Evolutionary conservation across 2,888 invertebrate genomes (phyloP), one percentile per base, ranked within the genome.

Genomic region (Drosophila ustulata): DNA sequence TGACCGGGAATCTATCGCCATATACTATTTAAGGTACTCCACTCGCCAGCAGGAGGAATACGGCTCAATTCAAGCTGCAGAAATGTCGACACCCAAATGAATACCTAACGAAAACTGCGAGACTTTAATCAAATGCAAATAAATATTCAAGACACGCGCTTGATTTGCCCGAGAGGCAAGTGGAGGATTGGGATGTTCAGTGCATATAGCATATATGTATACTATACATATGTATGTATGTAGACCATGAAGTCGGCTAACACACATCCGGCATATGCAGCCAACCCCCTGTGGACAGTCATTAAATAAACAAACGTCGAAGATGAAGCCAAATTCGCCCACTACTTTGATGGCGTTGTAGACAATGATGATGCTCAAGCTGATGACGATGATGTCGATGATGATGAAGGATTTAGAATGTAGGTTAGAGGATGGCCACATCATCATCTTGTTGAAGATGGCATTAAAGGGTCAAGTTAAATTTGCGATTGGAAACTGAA

Each of bases 61-160:
- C 39, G 18, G 6, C 13, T 41, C 39, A 32, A 32, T n/a, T 37
- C 5, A n/a, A 37, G 37, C 37, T 50, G 13, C 26, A 28, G 34
- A 13, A 49, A 39, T 26, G 13, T 46, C 13, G 47, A 57, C 45
- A 52, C 34, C 3, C 53, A 62, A 67, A 67, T 74, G 52, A 72
- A 58, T 57, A 45, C 18, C 55, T 39, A 58, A 51, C 34, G 23
- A 46, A 53, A 53, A 18, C 13, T 9, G 28, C 28, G 58, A 28
- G 73, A 41, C 75, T 73, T 59, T 56, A 76, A 76, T 86, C 87
- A 80, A 86, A 80, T 73, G 63, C 68, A 67, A 64, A 86, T 81
- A 69, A 83, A 80, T 83, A 83, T 82, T 71, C 81, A 68, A 51
- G 69, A 62, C 87, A 83, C 87, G 87, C 68, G 50, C 71, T 37